Evolutionary conservation across 2,797 vertebrate species (phyloP).

Genomic region (Pipistrellus pygmaeus): DNA sequence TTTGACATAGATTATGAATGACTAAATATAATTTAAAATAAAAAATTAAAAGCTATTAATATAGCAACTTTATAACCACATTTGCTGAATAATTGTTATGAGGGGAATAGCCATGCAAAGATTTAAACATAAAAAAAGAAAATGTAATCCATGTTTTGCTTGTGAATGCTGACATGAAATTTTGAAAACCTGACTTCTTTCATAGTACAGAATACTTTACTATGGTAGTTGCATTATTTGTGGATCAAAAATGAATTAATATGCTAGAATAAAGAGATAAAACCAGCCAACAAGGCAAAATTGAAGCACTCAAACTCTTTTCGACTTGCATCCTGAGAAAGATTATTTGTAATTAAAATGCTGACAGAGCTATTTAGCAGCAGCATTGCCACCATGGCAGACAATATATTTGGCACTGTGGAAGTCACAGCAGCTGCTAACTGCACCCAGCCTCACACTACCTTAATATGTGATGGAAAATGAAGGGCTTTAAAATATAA

Average conservation of each 20-base stretch:
- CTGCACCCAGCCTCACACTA: neutral
- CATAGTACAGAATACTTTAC: neutral
- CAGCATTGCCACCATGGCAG: rapidly evolving
- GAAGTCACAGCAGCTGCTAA: neutral
- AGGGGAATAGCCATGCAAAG: conserved; percentile 38
- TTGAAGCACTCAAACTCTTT: neutral
- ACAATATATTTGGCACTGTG: neutral
- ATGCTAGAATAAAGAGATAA: conserved; percentile 39
- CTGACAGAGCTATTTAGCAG: conserved; percentile 5
- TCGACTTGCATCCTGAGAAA: neutral
- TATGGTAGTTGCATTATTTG: neutral
- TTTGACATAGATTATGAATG: conserved; percentile 16
- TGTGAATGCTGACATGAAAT: conserved; percentile 41
- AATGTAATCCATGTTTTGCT: conserved; percentile 8
- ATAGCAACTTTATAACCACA: neutral
- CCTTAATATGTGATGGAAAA: conserved; percentile 53
- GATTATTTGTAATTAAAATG: conserved; percentile 28
- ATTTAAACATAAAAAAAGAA: conserved; percentile 37
- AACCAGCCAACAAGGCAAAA: conserved; percentile 42
- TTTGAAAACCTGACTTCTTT: conserved; percentile 55
- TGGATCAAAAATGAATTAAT: conserved; percentile 31
- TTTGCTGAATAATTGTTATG: neutral
- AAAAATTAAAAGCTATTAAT: conserved; percentile 26
- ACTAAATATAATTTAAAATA: conserved; percentile 41
- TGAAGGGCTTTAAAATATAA: neutral